phyloP scores from a whole-genome alignment of 2,888 invertebrate species.

The Sycophila texana region DNA sequence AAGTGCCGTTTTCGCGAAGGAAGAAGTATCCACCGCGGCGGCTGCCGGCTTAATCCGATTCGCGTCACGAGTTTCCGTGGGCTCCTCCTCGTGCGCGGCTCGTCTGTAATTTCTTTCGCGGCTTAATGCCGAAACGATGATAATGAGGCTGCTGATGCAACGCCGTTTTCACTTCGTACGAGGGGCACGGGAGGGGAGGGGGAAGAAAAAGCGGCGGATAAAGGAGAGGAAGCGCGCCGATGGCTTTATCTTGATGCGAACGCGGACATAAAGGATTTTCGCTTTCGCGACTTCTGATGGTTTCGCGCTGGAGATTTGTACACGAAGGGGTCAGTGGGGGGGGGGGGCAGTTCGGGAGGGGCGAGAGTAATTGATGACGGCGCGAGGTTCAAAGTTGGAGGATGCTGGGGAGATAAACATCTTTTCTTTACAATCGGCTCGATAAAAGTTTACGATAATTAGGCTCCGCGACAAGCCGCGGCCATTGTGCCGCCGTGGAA shows the following conservation, averaged over 20 bases:
- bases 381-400: not conserved
- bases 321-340: not conserved
- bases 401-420: conserved; percentile 36
- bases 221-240: conserved; percentile 19
- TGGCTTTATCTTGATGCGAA: conserved; percentile 20
- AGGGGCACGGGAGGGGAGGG: not conserved
- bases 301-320: conserved; percentile 5
- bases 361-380: conserved; percentile 27
- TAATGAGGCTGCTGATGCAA: conserved; percentile 48
- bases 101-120: conserved; percentile 33
- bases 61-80: conserved; percentile 53
- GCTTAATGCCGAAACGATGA: conserved; percentile 54
- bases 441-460: conserved; percentile 54
- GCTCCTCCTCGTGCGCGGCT: conserved; percentile 30
- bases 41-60: conserved; percentile 51
- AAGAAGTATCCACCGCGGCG: not conserved
- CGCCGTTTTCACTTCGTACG: conserved; percentile 41
- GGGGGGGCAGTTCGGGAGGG: conserved; percentile 25
- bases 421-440: conserved; percentile 41
- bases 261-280: conserved; percentile 26
- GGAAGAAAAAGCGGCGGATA: conserved; percentile 11
- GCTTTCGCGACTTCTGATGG: conserved; percentile 24
- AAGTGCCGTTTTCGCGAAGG: not conserved
- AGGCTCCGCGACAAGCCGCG: conserved; percentile 12
- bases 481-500: conserved; percentile 25